These are phyloP conservation scores for Corythoichthys haematopterus DNA, from an alignment of 2,113 vertebrate species.

Conservation along the genomic window DNA sequence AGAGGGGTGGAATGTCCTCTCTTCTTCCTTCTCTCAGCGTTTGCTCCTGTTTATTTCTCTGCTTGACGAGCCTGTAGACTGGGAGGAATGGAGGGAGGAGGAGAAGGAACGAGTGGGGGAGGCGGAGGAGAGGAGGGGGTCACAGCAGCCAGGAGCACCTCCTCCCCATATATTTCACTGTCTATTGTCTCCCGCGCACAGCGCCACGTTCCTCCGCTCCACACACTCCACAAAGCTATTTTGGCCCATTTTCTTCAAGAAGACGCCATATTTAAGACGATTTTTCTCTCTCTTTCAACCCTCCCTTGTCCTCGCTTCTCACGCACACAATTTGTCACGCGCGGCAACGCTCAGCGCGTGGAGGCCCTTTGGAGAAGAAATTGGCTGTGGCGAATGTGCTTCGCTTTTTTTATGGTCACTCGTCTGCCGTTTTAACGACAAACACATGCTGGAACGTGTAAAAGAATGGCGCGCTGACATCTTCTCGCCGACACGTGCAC, in stretches of 20 bases:
- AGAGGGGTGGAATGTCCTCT: constrained; percentile 52
- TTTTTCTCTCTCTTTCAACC: constrained; percentile 7
- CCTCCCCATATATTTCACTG: constrained; percentile 61
- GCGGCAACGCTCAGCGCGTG: constrained; percentile 22
- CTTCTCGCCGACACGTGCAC: not conserved
- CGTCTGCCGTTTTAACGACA: not conserved
- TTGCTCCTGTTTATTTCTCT: constrained; percentile 73
- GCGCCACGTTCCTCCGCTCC: constrained; percentile 17
- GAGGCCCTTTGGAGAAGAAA: constrained; percentile 6
- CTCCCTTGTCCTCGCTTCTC: constrained; percentile 6
- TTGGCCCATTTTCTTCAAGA: constrained; percentile 53
- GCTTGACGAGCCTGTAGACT: constrained; percentile 73
- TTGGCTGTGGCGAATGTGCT: not conserved
- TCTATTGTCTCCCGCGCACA: constrained; percentile 69
- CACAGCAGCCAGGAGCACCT: constrained; percentile 64
- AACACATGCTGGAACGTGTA: constrained; percentile 15
- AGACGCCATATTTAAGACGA: constrained; percentile 71
- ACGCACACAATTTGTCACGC: constrained; percentile 23
- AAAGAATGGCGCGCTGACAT: constrained; percentile 1
- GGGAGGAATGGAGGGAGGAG: constrained; percentile 49
- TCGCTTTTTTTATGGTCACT: not conserved
- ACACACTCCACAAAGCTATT: constrained; percentile 23
- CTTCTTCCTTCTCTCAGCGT: constrained; percentile 58
- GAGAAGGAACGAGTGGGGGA: constrained; percentile 31
- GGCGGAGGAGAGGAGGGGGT: constrained; percentile 31